Evolutionary conservation across 2,888 invertebrate genomes (phyloP).

Genomic region (Lasioglossum vierecki): DNA sequence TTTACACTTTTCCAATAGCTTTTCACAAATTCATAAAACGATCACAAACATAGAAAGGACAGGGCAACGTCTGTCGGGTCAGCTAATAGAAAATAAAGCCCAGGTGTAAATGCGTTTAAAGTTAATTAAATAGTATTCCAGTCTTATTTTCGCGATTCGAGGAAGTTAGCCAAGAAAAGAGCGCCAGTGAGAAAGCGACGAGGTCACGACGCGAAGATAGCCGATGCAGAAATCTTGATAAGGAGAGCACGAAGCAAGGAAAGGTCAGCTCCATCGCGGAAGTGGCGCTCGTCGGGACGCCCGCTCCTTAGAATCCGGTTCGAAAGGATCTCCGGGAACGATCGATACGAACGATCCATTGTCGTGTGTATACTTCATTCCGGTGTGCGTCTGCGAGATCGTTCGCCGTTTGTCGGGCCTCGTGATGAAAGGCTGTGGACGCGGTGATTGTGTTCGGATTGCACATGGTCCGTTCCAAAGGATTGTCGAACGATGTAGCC

Average conservation of each 20-base stretch:
- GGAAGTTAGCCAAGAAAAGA: not conserved
- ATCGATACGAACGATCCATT: conserved; percentile 30
- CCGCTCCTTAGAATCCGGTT: conserved; percentile 64
- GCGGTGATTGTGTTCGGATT: conserved; percentile 41
- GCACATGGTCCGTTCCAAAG: conserved; percentile 11
- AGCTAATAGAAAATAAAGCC: too few species aligned
- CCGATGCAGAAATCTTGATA: conserved; percentile 14
- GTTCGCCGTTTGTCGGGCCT: conserved; percentile 57
- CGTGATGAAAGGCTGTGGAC: conserved; percentile 60
- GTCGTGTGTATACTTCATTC: conserved; percentile 51
- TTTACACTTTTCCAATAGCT: too few species aligned
- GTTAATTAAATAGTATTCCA: not conserved
- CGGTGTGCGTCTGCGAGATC: conserved; percentile 18
- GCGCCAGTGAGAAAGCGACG: not conserved
- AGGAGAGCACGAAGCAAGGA: not conserved
- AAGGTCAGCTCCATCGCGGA: conserved; percentile 46
- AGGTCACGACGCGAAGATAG: not conserved
- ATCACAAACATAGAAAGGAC: too few species aligned
- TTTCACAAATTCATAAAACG: too few species aligned
- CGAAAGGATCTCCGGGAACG: conserved; percentile 59
- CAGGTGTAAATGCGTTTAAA: not conserved
- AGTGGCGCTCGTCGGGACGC: conserved; percentile 23
- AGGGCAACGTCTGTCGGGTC: too few species aligned
- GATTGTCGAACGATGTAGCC: conserved; percentile 13
- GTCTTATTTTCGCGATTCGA: not conserved